Evolutionary conservation across 2,113 vertebrate genomes (phyloP).

Genomic region (Menura novaehollandiae): DNA sequence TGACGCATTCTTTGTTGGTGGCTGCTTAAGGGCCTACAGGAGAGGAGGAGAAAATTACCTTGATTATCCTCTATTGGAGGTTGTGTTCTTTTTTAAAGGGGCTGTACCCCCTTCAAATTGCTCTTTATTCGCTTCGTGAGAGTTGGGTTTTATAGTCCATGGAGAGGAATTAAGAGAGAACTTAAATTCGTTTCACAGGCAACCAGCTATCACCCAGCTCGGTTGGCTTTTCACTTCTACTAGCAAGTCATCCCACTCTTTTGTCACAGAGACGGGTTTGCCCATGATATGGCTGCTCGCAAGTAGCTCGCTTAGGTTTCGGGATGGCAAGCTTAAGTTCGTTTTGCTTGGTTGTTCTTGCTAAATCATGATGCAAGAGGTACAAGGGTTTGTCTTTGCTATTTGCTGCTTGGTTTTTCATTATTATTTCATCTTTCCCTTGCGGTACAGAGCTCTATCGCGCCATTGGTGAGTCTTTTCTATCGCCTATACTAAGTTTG

Average conservation of each 20-base stretch:
- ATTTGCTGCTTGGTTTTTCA: not conserved
- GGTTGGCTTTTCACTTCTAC: not conserved
- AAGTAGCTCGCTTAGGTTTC: not conserved
- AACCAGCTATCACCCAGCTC: not conserved
- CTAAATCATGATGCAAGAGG: not conserved
- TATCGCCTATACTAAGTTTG: not conserved
- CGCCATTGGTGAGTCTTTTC: not conserved
- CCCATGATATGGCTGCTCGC: not conserved
- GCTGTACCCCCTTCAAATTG: not conserved
- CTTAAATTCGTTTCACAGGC: not conserved
- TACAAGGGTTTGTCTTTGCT: not conserved
- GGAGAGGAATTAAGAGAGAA: not conserved
- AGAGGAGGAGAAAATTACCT: no score
- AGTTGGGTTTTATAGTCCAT: fast-evolving
- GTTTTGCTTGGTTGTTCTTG: not conserved
- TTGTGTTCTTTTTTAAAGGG: not conserved
- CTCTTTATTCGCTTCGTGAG: not conserved
- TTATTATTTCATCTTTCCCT: not conserved
- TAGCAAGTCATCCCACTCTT: not conserved
- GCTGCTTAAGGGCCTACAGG: no score
- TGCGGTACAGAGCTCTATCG: not conserved
- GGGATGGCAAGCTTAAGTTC: not conserved
- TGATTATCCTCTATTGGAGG: not conserved
- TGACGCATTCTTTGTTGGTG: no score
- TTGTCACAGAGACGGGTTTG: not conserved